These are phyloP conservation scores for Onychomys torridus DNA, from an alignment of 2,797 vertebrate species.

Conservation along the genomic window DNA sequence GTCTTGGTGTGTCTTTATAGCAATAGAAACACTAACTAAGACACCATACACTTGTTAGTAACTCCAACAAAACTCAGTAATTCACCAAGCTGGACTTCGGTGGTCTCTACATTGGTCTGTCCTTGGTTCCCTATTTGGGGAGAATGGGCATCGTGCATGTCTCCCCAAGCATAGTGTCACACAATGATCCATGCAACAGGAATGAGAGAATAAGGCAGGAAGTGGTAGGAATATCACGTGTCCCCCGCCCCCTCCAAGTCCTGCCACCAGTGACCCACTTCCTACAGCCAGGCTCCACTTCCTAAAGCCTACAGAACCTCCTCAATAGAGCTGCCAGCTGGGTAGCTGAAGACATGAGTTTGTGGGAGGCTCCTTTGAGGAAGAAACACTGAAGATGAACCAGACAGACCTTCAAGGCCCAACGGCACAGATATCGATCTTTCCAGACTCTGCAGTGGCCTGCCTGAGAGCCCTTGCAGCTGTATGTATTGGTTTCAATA, in stretches of 20 bases:
- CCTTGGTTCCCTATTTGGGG: background rate
- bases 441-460: background rate
- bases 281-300: background rate
- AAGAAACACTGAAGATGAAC: background rate
- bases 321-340: background rate
- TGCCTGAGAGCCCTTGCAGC: background rate
- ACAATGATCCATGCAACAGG: background rate
- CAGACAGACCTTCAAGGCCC: background rate
- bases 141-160: background rate
- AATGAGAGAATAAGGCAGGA: background rate
- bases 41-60: background rate
- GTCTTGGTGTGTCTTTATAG: too few relatives aligned
- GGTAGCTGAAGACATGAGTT: background rate
- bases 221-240: background rate
- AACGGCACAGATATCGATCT: too few relatives aligned
- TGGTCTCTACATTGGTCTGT: background rate
- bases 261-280: too few relatives aligned
- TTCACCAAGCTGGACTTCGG: background rate
- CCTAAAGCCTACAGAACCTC: background rate
- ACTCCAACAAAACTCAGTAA: background rate
- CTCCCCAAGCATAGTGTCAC: background rate
- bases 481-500: background rate
- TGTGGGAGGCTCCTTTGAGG: background rate
- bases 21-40: too few relatives aligned
- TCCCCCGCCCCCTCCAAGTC: too few relatives aligned